Base-by-base conservation (phyloP, 92 coral and sea anemone species). In the Actinostola sp. region DNA sequence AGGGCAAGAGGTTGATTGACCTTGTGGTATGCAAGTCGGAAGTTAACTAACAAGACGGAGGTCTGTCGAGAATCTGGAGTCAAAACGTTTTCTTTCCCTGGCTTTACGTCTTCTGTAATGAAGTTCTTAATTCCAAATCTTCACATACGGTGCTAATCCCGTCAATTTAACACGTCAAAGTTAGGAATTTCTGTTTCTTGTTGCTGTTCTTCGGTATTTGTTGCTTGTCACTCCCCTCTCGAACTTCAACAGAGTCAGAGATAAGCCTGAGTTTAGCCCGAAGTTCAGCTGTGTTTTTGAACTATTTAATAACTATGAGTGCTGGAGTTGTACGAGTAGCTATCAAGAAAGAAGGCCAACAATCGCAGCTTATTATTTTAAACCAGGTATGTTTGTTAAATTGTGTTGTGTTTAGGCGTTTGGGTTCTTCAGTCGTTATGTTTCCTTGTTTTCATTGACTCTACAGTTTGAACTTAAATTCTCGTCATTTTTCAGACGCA, bases 341-440 rank as follows among this genome's bases (percentile, higher is more conserved):
- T 45, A 83, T 90, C 71, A 90, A 87, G 66, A 83, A 76, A 54
- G 92, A 90, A 59, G 96, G 96, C 12, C 92, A 90, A 71, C 87
- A 83, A 36, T 92, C 96, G 19, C 68, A 78, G 52, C 78, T 90
- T 2, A 90, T 92, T 30, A 64, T 88, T 10, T 76, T 90, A 58
- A 92, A 90, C 56, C 96, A 90, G 96, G 92, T 87, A 75, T 13
- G 45, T 45, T 66, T 3, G 0, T 53, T 20, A 33, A 17, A 25
- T 14, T 33, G 38, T 27, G 31, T 33, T 50, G 26, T 24, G 43
- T 49, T 16, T 32, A 19, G 2, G 25, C 29, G 5, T 14, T n/a
- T 27, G 71, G n/a, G n/a, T n/a, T n/a, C n/a, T n/a, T n/a, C n/a
- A n/a, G n/a, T n/a, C n/a, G n/a, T n/a, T n/a, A n/a, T n/a, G n/a